phyloP scores from a whole-genome alignment of 2,888 invertebrate genomes.

The Petrolisthes manimaculis region DNA sequence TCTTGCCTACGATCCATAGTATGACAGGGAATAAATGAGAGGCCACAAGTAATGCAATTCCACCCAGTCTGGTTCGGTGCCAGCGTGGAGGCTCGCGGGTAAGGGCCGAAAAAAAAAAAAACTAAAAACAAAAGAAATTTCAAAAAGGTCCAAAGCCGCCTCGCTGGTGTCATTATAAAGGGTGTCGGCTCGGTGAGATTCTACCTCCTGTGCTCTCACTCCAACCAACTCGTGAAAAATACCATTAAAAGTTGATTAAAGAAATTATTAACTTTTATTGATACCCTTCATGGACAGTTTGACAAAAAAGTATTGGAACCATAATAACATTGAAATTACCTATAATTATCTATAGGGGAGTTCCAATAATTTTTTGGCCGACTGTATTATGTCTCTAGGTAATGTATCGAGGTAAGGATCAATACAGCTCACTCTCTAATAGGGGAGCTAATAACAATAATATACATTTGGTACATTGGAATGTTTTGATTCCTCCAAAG shows the following conservation, averaged over 20 bases:
- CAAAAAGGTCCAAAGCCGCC: conserved; percentile 18
- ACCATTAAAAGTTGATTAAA: conserved; percentile 41
- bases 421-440: too few species aligned
- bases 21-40: too few species aligned
- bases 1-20: too few species aligned
- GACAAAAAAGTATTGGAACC: too few species aligned
- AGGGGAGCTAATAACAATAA: too few species aligned
- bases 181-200: conserved; percentile 39
- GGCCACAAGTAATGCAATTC: not conserved
- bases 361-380: too few species aligned
- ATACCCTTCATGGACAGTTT: not conserved
- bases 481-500: too few species aligned
- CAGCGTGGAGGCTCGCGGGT: conserved; percentile 32
- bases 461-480: too few species aligned
- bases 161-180: conserved; percentile 19
- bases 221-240: conserved; percentile 26
- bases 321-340: too few species aligned
- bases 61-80: conserved; percentile 33
- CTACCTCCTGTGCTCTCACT: conserved; percentile 41
- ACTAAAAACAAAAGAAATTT: not conserved
- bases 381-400: too few species aligned
- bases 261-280: not conserved
- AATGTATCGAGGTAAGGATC: too few species aligned
- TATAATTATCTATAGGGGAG: too few species aligned
- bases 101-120: not conserved